Percentiles rank a stretch among this genome's conserved stretches.
These are phyloP conservation scores for Neria commutata DNA, from an alignment of 2,888 invertebrate species.

Conservation along the genomic window DNA sequence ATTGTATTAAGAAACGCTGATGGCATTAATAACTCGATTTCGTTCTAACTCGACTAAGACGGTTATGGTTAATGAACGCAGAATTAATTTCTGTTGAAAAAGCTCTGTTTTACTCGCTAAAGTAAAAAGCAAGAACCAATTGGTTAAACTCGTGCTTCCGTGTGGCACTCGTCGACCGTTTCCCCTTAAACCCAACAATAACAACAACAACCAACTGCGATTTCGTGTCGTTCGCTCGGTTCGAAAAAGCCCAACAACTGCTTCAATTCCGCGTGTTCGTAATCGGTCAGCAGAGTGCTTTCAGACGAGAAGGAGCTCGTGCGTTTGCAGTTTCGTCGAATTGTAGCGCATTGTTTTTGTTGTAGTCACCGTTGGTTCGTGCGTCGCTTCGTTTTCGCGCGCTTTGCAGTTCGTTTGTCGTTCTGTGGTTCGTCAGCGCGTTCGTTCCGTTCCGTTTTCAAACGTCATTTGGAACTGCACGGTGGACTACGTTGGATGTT, in stretches of 20 bases:
- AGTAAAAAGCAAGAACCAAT: constrained; percentile 47
- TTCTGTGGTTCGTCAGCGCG: constrained; percentile 29
- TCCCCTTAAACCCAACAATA: too few species aligned
- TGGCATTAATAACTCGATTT: background rate
- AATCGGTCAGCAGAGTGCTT: too few species aligned
- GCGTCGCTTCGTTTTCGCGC: constrained; percentile 10
- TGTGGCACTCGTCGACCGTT: background rate
- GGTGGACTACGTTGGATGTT: constrained; percentile 50
- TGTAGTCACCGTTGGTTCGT: constrained; percentile 7
- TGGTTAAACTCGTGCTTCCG: constrained; percentile 8
- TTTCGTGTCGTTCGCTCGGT: too few species aligned
- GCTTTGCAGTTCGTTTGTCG: constrained; percentile 3
- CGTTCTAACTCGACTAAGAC: too few species aligned
- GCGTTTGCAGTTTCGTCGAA: constrained; percentile 1
- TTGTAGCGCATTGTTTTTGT: constrained; percentile 32
- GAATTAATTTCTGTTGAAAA: constrained; percentile 35
- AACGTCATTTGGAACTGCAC: constrained; percentile 55
- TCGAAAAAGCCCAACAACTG: too few species aligned
- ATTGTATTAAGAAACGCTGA: background rate
- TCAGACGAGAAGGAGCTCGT: background rate
- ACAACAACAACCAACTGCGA: background rate
- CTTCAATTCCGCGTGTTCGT: too few species aligned
- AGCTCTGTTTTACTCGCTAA: constrained; percentile 20
- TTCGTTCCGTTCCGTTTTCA: constrained; percentile 36
- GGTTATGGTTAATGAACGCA: too few species aligned